Percentiles rank a stretch among this genome's conserved stretches.
Evolutionary conservation across 2,797 vertebrate genomes (phyloP).

Genomic region (Podargus strigoides): DNA sequence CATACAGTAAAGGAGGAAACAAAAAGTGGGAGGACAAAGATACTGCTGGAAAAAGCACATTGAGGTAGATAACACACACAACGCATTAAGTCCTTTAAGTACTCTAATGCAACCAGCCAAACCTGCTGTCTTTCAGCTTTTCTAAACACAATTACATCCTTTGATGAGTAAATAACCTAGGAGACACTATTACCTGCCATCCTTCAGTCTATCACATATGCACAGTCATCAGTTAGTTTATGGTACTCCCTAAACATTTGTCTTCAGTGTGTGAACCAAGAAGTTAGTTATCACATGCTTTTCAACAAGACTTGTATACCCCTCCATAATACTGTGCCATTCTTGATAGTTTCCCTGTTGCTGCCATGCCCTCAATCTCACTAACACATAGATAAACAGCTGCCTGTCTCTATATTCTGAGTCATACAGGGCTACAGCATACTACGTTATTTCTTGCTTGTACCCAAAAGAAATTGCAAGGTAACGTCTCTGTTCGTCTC

Average conservation of each 20-base stretch:
- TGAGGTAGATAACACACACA: background rate
- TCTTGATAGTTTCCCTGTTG: background rate
- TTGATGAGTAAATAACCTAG: background rate
- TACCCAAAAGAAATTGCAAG: background rate
- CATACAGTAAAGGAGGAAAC: background rate
- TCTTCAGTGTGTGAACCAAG: background rate
- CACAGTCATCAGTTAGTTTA: background rate
- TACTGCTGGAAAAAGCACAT: background rate
- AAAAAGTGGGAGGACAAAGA: background rate
- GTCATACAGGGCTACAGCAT: background rate
- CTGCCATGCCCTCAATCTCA: background rate
- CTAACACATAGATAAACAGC: background rate
- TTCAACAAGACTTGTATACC: background rate
- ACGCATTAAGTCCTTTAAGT: background rate
- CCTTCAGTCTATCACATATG: background rate
- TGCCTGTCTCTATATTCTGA: too few species aligned
- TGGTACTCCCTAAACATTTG: background rate
- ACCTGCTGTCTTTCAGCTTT: background rate
- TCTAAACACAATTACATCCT: background rate
- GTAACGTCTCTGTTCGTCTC: background rate
- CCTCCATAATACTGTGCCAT: accelerated
- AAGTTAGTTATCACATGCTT: background rate
- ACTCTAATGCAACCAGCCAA: background rate
- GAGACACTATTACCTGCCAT: background rate
- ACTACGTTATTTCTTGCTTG: background rate